Conservation (phyloP, 1,140 invertebrate species). For the Neuroterus valhalla region DNA sequence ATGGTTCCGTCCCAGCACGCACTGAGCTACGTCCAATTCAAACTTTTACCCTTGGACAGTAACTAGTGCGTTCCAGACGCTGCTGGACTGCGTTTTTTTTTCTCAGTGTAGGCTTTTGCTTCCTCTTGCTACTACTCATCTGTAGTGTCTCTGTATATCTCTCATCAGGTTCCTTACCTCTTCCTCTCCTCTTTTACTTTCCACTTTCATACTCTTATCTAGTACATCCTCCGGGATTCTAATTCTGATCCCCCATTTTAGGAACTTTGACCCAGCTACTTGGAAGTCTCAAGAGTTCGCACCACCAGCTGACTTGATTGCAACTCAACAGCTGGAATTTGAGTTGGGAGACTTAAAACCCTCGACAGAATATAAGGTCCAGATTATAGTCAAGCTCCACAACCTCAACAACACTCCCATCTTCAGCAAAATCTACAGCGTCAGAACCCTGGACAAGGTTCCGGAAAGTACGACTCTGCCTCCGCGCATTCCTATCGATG, state of each 20-base stretch:
- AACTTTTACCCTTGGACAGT: too few relatives aligned
- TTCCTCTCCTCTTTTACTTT: too few relatives aligned
- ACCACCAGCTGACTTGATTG: slow-evolving; percentile 87
- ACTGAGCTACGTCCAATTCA: too few relatives aligned
- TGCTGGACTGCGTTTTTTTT: too few relatives aligned
- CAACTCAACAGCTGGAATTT: slow-evolving; percentile 89
- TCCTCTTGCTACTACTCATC: too few relatives aligned
- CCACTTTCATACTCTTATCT: too few relatives aligned
- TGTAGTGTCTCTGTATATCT: too few relatives aligned
- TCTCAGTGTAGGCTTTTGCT: too few relatives aligned
- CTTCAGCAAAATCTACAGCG: slow-evolving; percentile 81
- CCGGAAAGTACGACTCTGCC: slow-evolving; percentile 76
- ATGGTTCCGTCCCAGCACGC: too few relatives aligned
- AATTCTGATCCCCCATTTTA: slow-evolving; percentile 53
- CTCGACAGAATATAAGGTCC: slow-evolving; percentile 87
- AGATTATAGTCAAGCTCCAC: slow-evolving; percentile 84
- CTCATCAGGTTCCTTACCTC: too few relatives aligned
- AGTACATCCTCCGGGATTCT: not conserved
- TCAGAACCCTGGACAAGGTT: slow-evolving; percentile 78
- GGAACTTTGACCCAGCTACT: slow-evolving; percentile 80
- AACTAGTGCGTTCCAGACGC: too few relatives aligned
- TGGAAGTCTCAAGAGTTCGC: slow-evolving; percentile 91
- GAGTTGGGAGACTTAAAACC: slow-evolving; percentile 85
- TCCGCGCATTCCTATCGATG: slow-evolving; percentile 81
- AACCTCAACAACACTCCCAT: slow-evolving; percentile 83